These are phyloP conservation scores for Limnodromus scolopaceus DNA, from an alignment of 2,797 vertebrate species.

Conservation along the genomic window DNA sequence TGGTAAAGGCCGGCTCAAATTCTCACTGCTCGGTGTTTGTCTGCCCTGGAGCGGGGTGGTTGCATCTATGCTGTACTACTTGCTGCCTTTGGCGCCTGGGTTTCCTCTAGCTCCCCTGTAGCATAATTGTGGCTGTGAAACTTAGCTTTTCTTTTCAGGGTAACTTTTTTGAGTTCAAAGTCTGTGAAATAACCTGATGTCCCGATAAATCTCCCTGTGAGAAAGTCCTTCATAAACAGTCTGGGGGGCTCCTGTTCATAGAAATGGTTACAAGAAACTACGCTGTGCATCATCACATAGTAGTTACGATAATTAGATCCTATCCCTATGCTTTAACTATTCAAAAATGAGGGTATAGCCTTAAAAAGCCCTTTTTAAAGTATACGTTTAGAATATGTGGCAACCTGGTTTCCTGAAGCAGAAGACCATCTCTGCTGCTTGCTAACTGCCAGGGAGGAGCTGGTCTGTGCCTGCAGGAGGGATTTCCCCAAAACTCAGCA, in stretches of 20 bases:
- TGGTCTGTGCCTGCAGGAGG: neutral
- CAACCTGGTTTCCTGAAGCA: neutral
- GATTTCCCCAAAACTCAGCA: neutral
- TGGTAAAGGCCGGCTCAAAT: neutral
- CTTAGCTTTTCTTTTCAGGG: neutral
- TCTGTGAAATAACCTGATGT: neutral
- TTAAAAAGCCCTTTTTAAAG: neutral
- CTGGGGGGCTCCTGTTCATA: neutral
- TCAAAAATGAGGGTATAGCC: neutral
- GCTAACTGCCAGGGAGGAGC: neutral
- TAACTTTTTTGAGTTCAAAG: neutral
- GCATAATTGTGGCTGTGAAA: neutral
- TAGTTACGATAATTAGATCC: neutral
- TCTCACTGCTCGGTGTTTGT: neutral
- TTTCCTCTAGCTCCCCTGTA: neutral
- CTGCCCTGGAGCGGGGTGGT: neutral
- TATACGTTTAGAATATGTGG: neutral
- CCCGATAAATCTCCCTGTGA: neutral
- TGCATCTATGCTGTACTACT: neutral
- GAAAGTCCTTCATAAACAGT: neutral
- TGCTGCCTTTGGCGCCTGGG: neutral
- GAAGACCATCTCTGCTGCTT: neutral
- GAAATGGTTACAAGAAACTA: neutral
- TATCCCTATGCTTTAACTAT: neutral
- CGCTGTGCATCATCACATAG: neutral